Evolutionary conservation across 2,888 invertebrate species (phyloP).

Genomic region (Philereme transversata): DNA sequence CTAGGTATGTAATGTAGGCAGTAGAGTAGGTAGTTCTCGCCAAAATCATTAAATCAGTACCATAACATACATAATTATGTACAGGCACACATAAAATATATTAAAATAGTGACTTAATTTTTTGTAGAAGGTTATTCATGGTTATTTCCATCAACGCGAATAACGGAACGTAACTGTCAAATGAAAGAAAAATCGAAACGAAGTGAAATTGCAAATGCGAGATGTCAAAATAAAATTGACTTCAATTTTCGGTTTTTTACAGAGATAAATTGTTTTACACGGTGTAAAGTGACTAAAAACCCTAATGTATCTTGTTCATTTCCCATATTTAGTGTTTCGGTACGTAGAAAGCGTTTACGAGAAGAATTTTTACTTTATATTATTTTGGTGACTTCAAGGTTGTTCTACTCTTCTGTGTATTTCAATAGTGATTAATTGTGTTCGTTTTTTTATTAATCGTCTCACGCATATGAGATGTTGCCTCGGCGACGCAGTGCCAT

Average conservation of each 20-base stretch:
- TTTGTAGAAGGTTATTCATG: no score
- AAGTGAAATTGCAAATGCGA: conserved; percentile 36
- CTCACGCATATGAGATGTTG: conserved; percentile 53
- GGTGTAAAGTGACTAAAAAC: conserved; percentile 34
- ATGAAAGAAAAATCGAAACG: conserved; percentile 43
- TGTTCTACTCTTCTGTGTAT: conserved; percentile 60
- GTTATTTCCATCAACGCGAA: background rate
- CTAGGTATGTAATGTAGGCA: no score
- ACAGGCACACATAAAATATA: no score
- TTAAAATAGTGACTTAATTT: no score
- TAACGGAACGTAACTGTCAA: conserved; percentile 42
- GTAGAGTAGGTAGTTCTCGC: no score
- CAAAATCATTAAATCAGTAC: no score
- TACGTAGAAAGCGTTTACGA: conserved; percentile 54
- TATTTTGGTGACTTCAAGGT: conserved; percentile 72
- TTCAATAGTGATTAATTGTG: conserved; percentile 61
- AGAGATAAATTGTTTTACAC: conserved; percentile 35
- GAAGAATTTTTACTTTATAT: conserved; percentile 37
- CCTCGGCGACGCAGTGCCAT: conserved; percentile 51
- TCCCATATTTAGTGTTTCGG: conserved; percentile 47
- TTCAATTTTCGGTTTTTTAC: conserved; percentile 26
- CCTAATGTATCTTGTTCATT: conserved; percentile 44
- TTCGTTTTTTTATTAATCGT: conserved; percentile 72
- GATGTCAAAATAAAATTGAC: conserved; percentile 32
- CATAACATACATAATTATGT: no score